These are phyloP conservation scores for Mesorhabditis belari DNA, from an alignment of 2,888 invertebrate genomes.

Conservation along the genomic window DNA sequence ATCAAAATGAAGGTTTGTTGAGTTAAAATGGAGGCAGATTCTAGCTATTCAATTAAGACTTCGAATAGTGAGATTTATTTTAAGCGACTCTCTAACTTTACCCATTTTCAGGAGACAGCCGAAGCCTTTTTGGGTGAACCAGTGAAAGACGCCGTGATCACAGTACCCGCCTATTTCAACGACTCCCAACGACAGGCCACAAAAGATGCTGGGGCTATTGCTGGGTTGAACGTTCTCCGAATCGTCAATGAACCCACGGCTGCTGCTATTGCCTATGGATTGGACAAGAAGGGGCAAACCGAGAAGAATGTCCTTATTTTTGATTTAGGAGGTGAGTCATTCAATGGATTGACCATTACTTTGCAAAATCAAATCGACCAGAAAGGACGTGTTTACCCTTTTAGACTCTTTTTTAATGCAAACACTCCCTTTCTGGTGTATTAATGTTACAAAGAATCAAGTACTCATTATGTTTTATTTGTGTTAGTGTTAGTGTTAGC, in stretches of 20 bases:
- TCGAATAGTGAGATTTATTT: no score
- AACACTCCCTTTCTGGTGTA: no score
- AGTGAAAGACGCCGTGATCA: slow-evolving; percentile 70
- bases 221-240: slow-evolving; percentile 56
- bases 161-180: slow-evolving; percentile 76
- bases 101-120: slow-evolving; percentile 67
- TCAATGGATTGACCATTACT: no score
- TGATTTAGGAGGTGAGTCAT: slow-evolving; percentile 54
- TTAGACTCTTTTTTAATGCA: no score
- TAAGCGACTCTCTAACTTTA: neutral
- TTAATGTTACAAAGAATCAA: no score
- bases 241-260: slow-evolving; percentile 58
- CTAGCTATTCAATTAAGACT: no score
- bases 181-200: slow-evolving; percentile 66
- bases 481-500: no score
- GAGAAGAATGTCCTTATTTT: slow-evolving; percentile 44
- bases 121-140: slow-evolving; percentile 52
- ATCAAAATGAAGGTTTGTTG: slow-evolving; percentile 36
- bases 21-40: no score
- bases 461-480: no score
- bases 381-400: no score
- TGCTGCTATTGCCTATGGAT: slow-evolving; percentile 76
- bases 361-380: no score
- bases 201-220: slow-evolving; percentile 57
- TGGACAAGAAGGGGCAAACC: slow-evolving; percentile 49